A percentile compares a stretch with the other conserved stretches of the same genome.
These are phyloP conservation scores for Stictonetta naevosa DNA, from an alignment of 2,113 vertebrate genomes.

Conservation along the genomic window DNA sequence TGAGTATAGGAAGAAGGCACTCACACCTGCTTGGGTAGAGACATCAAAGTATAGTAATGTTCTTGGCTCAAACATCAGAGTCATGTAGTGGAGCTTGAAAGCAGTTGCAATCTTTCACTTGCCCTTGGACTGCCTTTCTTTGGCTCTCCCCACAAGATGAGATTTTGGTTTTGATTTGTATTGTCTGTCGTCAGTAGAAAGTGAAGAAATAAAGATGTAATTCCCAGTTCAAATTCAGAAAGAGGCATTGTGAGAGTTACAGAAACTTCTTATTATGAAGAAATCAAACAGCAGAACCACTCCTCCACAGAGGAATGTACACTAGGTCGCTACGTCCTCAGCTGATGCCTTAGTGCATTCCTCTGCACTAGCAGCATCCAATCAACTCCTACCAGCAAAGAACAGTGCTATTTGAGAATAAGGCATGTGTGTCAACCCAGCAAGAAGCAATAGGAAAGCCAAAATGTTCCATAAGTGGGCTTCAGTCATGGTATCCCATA, in stretches of 20 bases:
- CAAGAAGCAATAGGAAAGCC: neutral
- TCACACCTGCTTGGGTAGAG: conserved; percentile 45
- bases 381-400: neutral
- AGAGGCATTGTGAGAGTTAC: neutral
- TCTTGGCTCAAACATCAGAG: conserved; percentile 66
- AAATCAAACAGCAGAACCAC: neutral
- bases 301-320: neutral
- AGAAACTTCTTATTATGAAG: neutral
- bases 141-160: conserved; percentile 19
- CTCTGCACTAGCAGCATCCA: neutral
- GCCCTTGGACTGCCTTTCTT: conserved; percentile 22
- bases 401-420: neutral
- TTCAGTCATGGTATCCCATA: neutral
- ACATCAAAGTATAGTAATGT: conserved; percentile 52
- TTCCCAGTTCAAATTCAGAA: neutral
- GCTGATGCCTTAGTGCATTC: neutral
- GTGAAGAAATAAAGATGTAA: neutral
- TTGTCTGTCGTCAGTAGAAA: neutral
- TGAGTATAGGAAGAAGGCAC: neutral
- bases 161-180: conserved; percentile 18
- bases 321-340: neutral
- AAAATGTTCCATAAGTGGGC: neutral
- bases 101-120: conserved; percentile 14
- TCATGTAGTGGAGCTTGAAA: neutral
- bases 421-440: neutral